These are phyloP conservation scores for Neofelis nebulosa DNA, from an alignment of 2,113 vertebrate genomes.

Conservation along the genomic window DNA sequence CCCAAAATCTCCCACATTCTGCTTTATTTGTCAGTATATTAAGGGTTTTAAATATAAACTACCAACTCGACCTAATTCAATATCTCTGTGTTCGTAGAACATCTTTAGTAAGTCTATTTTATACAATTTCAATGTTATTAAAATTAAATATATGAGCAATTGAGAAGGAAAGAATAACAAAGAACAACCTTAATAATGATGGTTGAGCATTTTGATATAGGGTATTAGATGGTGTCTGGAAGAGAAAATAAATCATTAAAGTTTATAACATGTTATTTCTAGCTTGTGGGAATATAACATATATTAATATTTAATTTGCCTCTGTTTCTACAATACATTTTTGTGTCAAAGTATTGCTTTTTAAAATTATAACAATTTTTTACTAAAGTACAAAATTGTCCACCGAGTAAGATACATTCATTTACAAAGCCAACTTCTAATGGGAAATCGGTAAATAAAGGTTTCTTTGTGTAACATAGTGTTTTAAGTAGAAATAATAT, in stretches of 20 bases:
- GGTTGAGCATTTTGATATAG: background rate
- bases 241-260: background rate
- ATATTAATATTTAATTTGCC: constrained; percentile 30
- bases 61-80: background rate
- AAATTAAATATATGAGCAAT: background rate
- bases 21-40: background rate
- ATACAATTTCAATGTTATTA: background rate
- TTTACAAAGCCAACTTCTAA: background rate
- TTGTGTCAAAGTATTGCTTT: background rate
- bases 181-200: background rate
- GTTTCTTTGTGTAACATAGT: background rate
- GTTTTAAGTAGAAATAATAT: background rate
- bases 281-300: background rate
- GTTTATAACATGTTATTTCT: background rate
- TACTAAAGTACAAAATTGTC: background rate
- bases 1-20: background rate
- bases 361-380: background rate
- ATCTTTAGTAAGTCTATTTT: background rate
- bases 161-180: background rate
- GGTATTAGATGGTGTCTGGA: background rate
- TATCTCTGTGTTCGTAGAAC: background rate
- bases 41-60: background rate
- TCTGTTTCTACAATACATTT: background rate
- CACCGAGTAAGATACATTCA: background rate
- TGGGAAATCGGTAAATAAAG: background rate